Percentiles rank a stretch among this genome's conserved stretches.
Conservation (phyloP, 2,888 invertebrate genomes). For the Hesperia comma region DNA sequence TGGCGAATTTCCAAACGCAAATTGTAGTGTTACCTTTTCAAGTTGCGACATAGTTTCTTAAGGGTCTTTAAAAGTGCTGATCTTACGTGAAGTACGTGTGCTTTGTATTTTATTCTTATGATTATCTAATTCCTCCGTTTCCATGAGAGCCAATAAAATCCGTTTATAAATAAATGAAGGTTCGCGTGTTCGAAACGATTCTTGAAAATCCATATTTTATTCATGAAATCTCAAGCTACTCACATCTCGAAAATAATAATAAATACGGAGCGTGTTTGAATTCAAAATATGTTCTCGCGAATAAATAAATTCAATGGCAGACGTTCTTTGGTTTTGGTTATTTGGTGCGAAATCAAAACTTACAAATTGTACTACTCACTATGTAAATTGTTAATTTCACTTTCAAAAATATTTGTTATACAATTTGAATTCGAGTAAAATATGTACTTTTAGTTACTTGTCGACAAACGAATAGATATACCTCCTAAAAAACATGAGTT, state of each 20-base stretch:
- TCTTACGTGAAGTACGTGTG: not conserved
- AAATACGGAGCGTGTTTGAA: conserved; percentile 6
- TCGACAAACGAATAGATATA: too few relatives aligned
- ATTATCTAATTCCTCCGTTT: not conserved
- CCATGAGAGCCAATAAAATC: not conserved
- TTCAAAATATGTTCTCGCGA: conserved; percentile 8
- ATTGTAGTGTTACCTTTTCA: conserved; percentile 13
- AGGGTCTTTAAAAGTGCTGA: not conserved
- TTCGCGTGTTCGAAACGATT: not conserved
- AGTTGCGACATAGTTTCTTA: not conserved
- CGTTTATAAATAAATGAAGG: not conserved
- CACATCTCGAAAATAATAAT: conserved; percentile 11
- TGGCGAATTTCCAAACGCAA: not conserved
- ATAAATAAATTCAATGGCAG: not conserved
- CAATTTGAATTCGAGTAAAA: too few relatives aligned
- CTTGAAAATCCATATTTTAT: conserved; percentile 7
- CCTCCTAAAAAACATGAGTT: too few relatives aligned
- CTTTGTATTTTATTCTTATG: too few relatives aligned
- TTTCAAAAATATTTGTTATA: too few relatives aligned
- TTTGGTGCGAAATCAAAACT: not conserved
- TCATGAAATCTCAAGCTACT: conserved; percentile 5
- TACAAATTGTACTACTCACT: not conserved
- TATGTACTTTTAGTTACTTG: too few relatives aligned
- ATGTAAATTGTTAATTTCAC: too few relatives aligned
- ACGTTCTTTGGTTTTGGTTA: not conserved